These are phyloP conservation scores for Odontamblyopus lacepedii DNA, from an alignment of 2,797 vertebrate genomes.

Conservation along the genomic window DNA sequence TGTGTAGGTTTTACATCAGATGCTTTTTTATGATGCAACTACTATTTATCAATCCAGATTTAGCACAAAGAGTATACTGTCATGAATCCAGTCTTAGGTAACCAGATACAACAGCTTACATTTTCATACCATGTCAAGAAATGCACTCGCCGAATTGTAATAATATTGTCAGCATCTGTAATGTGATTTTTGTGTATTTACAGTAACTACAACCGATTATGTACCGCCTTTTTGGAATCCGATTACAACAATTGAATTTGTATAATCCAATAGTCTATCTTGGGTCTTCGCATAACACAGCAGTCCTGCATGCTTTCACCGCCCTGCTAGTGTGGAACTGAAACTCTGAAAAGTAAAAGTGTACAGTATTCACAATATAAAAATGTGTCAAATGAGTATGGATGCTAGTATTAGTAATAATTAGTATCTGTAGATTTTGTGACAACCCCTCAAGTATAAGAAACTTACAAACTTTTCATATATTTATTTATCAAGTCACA, in stretches of 20 bases:
- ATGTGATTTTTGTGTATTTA: slow-evolving; percentile 70
- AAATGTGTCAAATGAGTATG: no score
- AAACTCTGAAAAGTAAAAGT: background rate
- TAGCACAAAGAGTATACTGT: background rate
- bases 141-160: slow-evolving; percentile 36
- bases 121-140: slow-evolving; percentile 22
- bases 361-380: no score
- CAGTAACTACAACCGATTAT: slow-evolving; percentile 74
- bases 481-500: no score
- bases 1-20: background rate
- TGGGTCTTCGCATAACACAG: slow-evolving; percentile 43
- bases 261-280: slow-evolving; percentile 63
- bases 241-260: slow-evolving; percentile 72
- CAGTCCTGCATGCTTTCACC: slow-evolving; percentile 39
- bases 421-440: no score
- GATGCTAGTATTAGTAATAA: no score
- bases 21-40: background rate
- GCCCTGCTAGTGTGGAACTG: slow-evolving; percentile 31
- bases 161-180: slow-evolving; percentile 53
- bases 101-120: background rate
- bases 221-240: slow-evolving; percentile 66
- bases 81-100: background rate
- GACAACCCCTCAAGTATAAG: no score
- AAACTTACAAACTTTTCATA: no score
- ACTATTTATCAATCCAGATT: background rate